Conservation (phyloP, 2,888 invertebrate genomes). For the Chrysolina oricalcia region DNA sequence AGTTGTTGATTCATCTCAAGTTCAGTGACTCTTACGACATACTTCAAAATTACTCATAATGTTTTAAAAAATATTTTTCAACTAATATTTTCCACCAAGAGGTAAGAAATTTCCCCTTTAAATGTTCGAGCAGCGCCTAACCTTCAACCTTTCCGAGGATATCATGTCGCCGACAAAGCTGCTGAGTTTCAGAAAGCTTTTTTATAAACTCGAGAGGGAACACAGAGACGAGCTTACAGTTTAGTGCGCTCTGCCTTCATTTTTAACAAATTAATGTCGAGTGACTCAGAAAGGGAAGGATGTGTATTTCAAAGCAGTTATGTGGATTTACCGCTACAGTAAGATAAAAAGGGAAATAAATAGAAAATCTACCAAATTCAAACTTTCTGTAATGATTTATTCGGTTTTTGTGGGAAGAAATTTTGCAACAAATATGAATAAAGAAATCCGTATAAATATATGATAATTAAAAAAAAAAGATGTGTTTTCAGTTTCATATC, state of each 20-base stretch:
- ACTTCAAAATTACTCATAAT: background rate
- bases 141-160: constrained; percentile 23
- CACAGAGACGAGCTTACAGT: background rate
- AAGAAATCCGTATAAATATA: no score
- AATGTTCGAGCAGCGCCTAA: constrained; percentile 15
- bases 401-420: no score
- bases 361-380: no score
- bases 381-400: no score
- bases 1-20: background rate
- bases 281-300: background rate
- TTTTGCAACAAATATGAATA: no score
- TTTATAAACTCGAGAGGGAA: constrained; percentile 19
- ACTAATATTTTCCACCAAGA: constrained; percentile 6
- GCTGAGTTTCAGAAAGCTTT: constrained; percentile 8
- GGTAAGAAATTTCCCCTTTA: constrained; percentile 2
- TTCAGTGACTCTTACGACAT: background rate
- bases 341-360: no score
- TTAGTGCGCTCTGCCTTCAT: background rate
- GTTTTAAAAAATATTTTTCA: background rate
- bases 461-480: no score
- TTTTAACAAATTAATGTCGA: background rate
- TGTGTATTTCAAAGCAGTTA: background rate
- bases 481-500: no score
- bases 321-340: no score
- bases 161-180: constrained; percentile 25